Evolutionary conservation across 2,797 vertebrate genomes (phyloP), one percentile per base, ranked within the genome.

Genomic region (Cuniculus paca): DNA sequence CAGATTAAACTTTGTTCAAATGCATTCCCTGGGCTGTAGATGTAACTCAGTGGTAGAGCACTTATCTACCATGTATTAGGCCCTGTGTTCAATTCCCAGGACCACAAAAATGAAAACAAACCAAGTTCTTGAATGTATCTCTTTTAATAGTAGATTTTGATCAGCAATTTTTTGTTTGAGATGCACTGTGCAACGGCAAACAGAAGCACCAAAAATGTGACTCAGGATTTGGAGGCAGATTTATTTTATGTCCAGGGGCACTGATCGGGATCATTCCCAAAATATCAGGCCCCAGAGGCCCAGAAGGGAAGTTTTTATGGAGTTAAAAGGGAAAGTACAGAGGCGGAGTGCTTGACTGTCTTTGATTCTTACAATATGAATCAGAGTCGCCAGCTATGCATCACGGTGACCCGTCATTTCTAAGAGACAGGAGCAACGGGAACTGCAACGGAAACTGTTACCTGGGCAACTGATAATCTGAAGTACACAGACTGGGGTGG

Each of bases 91-190:
- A 20, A 19, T 52, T 3, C 39, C 28, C 14, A 77, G 45, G 28
- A 31, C 16, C 45, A 77, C 28, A 50, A 20, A 28, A 36, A 77
- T 34, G 24, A 45, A 74, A 77, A 34, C 28, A 50, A 34, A 10
- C 45, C 13, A 77, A 50, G 26, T 31, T 14, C 74, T 77, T 68
- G 6, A 63, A 92, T 88, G 28, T 39, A 68, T 42, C n/a, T 70
- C 8, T 91, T 12, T 81, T 91, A 58, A 72, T 72, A 39, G 85
- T 17, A 94, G 34, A 3, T 70, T 72, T 95, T 83, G 84, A 65
- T 45, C 6, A 68, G 45, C 14, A 54, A 24, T 77, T 72, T 10
- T 88, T 56, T 48, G 22, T 50, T 88, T 78, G 22, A 19, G 7
- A 78, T 58, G 89, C 89, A 77, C 42, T 90, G 19, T 68, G 63